A percentile compares a stretch with the other conserved stretches of the same genome.
phyloP scores from a whole-genome alignment of 2,797 vertebrate genomes.

The Astyanax mexicanus region DNA sequence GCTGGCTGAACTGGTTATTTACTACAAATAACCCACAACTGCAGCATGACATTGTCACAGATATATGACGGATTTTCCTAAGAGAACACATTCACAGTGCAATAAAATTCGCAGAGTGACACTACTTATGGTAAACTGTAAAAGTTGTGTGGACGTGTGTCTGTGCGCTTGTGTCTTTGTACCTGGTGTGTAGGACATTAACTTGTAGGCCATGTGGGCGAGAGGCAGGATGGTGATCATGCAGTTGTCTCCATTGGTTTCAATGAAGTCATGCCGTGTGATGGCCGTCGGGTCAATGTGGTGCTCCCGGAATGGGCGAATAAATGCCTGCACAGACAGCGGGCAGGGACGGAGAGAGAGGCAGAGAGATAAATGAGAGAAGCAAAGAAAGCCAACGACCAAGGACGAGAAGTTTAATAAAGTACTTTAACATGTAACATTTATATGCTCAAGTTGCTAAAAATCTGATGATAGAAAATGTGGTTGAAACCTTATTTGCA shows the following conservation, averaged over 20 bases:
- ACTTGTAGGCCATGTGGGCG: constrained; percentile 68
- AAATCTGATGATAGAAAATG: too few relatives aligned
- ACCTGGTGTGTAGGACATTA: constrained; percentile 64
- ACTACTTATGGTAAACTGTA: background rate
- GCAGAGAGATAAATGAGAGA: constrained; percentile 18
- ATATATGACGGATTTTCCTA: background rate
- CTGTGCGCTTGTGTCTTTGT: constrained; percentile 24
- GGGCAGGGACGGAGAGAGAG: background rate
- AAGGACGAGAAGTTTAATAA: background rate
- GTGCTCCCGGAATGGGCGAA: constrained; percentile 70
- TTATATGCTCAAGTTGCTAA: too few relatives aligned
- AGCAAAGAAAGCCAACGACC: constrained; percentile 31
- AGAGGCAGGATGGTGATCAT: constrained; percentile 70
- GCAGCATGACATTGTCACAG: background rate
- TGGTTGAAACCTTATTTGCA: too few relatives aligned
- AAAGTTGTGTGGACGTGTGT: background rate
- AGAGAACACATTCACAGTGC: background rate
- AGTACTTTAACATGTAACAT: too few relatives aligned
- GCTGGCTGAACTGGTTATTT: constrained; percentile 7
- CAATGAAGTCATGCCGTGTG: constrained; percentile 71
- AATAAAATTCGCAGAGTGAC: constrained; percentile 29
- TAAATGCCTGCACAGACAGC: constrained; percentile 63
- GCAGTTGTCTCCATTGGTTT: constrained; percentile 73
- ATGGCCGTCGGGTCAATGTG: constrained; percentile 73
- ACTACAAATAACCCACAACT: constrained; percentile 2